phyloP scores from a whole-genome alignment of 2,797 vertebrate genomes.

The Sphenopsis melanotis region DNA sequence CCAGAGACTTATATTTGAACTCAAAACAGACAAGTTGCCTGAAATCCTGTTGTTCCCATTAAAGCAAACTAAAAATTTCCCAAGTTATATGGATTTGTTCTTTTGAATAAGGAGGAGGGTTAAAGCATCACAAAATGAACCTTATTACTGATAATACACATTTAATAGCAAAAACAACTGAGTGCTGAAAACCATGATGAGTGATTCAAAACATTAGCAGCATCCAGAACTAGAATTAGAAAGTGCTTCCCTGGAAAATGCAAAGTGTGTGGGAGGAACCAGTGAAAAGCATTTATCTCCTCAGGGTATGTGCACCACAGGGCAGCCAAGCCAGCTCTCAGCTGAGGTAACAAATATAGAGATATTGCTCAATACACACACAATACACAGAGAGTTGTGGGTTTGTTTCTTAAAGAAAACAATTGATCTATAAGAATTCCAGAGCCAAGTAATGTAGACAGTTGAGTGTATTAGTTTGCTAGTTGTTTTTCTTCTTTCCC shows the following conservation, averaged over 20 bases:
- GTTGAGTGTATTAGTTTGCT: background rate
- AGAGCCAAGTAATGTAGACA: background rate
- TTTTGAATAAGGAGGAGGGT: background rate
- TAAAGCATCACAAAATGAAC: background rate
- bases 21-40: background rate
- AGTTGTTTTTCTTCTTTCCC: background rate
- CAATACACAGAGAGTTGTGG: background rate
- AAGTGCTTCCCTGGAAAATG: background rate
- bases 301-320: background rate
- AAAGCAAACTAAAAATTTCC: background rate
- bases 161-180: background rate
- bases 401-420: background rate
- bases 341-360: background rate
- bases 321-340: background rate
- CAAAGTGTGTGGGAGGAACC: background rate
- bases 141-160: background rate
- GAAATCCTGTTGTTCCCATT: background rate
- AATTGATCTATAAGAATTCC: background rate
- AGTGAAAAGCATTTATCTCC: constrained; percentile 27
- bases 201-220: background rate
- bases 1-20: background rate
- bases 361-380: background rate
- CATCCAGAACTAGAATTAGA: background rate
- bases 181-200: background rate
- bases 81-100: rapidly evolving